These are phyloP conservation scores for Drosophila lacteicornis DNA, from an alignment of 1,140 invertebrate species.

Conservation along the genomic window DNA sequence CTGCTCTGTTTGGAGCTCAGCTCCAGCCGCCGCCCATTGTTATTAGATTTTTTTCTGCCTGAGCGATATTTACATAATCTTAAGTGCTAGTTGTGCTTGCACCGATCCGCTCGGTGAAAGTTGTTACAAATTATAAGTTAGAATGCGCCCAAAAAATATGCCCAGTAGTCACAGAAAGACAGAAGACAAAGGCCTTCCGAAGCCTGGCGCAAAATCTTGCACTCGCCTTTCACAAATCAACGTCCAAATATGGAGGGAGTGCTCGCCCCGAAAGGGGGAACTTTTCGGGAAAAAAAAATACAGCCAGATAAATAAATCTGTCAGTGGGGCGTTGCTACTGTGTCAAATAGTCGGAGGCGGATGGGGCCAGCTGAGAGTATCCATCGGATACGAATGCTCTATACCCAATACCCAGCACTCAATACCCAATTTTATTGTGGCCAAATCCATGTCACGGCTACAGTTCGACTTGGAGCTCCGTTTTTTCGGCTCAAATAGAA, in stretches of 20 bases:
- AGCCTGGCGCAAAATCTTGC: constrained; percentile 35
- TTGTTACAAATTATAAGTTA: constrained; percentile 76
- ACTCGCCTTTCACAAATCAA: constrained; percentile 77
- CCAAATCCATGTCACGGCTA: constrained; percentile 63
- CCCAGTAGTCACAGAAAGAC: constrained; percentile 60
- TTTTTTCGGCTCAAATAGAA: constrained; percentile 30
- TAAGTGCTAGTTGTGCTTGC: constrained; percentile 32
- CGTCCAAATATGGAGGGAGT: constrained; percentile 47
- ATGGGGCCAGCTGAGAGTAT: constrained; percentile 49
- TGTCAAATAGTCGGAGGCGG: constrained; percentile 57
- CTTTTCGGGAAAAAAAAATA: constrained; percentile 4
- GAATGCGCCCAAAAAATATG: constrained; percentile 64
- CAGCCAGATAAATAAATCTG: constrained; percentile 61
- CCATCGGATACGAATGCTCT: constrained; percentile 60
- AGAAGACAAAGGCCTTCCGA: constrained; percentile 18
- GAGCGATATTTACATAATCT: constrained; percentile 72
- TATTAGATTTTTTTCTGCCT: constrained; percentile 41
- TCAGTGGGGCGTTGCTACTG: constrained; percentile 78
- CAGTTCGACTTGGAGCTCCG: constrained; percentile 19
- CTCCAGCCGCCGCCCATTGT: constrained; percentile 21
- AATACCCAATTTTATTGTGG: constrained; percentile 56
- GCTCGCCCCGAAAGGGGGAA: constrained; percentile 22
- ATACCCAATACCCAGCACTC: constrained; percentile 28
- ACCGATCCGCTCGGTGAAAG: constrained; percentile 61
- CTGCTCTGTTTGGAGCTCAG: constrained; percentile 3